Conservation (phyloP, 2,888 invertebrate species). For the Pseudeuparius sepicola region DNA sequence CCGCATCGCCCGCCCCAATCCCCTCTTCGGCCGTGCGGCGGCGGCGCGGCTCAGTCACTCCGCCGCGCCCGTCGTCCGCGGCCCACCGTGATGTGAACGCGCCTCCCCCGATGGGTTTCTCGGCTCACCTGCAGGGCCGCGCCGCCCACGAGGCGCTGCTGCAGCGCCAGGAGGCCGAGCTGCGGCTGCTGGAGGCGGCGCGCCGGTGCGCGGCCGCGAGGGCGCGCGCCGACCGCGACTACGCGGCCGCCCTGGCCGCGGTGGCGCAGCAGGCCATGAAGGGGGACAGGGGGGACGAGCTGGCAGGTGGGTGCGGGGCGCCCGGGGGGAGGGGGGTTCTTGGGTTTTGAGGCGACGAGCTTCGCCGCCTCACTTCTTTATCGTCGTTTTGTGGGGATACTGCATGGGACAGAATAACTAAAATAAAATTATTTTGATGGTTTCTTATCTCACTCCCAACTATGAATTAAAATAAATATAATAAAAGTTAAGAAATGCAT, state of each 20-base stretch:
- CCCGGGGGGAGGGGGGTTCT: no score
- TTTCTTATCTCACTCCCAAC: no score
- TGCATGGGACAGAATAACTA: no score
- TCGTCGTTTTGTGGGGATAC: no score
- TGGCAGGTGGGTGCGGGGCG: constrained; percentile 41
- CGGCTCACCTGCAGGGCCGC: constrained; percentile 75
- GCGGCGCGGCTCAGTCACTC: no score
- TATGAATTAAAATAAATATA: no score
- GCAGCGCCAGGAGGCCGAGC: constrained; percentile 84
- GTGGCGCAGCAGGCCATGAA: constrained; percentile 76
- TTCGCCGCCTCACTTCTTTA: background rate
- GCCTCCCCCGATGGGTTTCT: constrained; percentile 89
- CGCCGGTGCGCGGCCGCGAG: constrained; percentile 76
- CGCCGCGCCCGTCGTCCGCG: no score
- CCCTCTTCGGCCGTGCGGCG: no score
- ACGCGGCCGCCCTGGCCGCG: constrained; percentile 73
- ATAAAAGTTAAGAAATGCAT: no score
- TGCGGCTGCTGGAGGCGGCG: constrained; percentile 86
- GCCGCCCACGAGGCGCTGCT: constrained; percentile 86
- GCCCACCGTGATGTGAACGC: no score
- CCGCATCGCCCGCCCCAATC: no score
- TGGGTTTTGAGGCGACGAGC: background rate
- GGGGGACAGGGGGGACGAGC: constrained; percentile 66
- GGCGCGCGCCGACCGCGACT: constrained; percentile 87
- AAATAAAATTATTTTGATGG: no score